phyloP scores from a whole-genome alignment of 2,113 vertebrate genomes.

The Megaptera novaeangliae region DNA sequence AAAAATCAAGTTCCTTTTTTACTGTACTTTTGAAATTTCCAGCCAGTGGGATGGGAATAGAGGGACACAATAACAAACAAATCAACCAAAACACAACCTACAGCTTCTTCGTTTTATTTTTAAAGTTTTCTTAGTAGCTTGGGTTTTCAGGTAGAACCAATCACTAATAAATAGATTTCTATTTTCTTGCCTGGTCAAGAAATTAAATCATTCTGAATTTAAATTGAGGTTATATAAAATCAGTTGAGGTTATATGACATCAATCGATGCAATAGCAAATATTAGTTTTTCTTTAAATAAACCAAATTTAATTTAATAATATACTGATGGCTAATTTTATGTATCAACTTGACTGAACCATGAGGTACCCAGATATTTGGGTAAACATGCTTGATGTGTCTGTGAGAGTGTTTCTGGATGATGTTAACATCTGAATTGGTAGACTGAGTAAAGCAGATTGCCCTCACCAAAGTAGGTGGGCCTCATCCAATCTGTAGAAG shows the following conservation, averaged over 20 bases:
- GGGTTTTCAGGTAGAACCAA: background rate
- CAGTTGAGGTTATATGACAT: background rate
- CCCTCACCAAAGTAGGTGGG: background rate
- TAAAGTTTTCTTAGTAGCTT: background rate
- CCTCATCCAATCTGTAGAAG: background rate
- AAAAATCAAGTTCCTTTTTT: conserved; percentile 36
- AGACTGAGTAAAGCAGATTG: background rate
- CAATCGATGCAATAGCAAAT: background rate
- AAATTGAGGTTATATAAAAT: background rate
- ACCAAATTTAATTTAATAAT: background rate
- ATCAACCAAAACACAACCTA: background rate
- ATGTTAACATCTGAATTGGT: background rate
- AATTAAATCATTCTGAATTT: conserved; percentile 35
- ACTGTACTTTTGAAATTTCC: conserved; percentile 11
- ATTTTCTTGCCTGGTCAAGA: conserved; percentile 2
- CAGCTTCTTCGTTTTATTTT: background rate
- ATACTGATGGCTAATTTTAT: background rate
- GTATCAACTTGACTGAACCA: background rate
- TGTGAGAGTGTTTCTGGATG: background rate
- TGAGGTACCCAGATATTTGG: background rate
- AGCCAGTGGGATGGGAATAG: background rate
- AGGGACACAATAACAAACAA: background rate
- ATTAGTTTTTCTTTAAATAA: background rate
- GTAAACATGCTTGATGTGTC: background rate
- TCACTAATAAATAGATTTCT: background rate